A percentile compares a stretch with the other conserved stretches of the same genome.
phyloP scores from a whole-genome alignment of 2,888 invertebrate species.

The Gymnoscelis rufifasciata region DNA sequence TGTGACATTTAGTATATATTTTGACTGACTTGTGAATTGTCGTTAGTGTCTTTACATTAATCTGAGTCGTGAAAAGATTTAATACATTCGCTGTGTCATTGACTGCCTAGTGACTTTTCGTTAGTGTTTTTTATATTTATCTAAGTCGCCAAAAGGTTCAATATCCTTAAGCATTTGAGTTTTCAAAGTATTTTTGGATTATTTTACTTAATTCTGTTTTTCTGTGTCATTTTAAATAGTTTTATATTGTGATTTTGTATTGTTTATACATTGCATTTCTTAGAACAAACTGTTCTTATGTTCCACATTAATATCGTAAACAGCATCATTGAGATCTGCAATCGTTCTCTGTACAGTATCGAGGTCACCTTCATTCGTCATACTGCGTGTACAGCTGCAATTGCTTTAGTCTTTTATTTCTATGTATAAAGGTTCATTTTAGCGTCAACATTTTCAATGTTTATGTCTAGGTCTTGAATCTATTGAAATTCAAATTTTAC shows the following conservation, averaged over 20 bases:
- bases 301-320: conserved; percentile 26
- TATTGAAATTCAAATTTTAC: conserved; percentile 26
- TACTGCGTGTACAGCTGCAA: conserved; percentile 34
- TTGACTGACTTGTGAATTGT: too few species aligned
- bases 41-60: too few species aligned
- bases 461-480: conserved; percentile 26
- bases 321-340: conserved; percentile 37
- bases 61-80: not conserved
- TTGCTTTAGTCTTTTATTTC: conserved; percentile 13
- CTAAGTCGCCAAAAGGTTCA: too few species aligned
- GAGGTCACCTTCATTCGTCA: conserved; percentile 61
- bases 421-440: conserved; percentile 1
- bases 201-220: too few species aligned
- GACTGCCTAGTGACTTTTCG: conserved; percentile 2
- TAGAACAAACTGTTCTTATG: conserved; percentile 12
- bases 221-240: too few species aligned
- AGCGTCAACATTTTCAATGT: conserved; percentile 2
- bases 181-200: too few species aligned
- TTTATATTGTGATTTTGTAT: too few species aligned
- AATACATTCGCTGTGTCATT: too few species aligned
- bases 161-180: too few species aligned
- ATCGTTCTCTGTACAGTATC: conserved; percentile 49
- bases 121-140: conserved; percentile 1
- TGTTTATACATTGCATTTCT: conserved; percentile 7
- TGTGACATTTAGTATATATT: not conserved